Percentiles rank a stretch among this genome's conserved stretches.
phyloP scores from a whole-genome alignment of 2,113 vertebrate genomes.

The Suricata suricatta region DNA sequence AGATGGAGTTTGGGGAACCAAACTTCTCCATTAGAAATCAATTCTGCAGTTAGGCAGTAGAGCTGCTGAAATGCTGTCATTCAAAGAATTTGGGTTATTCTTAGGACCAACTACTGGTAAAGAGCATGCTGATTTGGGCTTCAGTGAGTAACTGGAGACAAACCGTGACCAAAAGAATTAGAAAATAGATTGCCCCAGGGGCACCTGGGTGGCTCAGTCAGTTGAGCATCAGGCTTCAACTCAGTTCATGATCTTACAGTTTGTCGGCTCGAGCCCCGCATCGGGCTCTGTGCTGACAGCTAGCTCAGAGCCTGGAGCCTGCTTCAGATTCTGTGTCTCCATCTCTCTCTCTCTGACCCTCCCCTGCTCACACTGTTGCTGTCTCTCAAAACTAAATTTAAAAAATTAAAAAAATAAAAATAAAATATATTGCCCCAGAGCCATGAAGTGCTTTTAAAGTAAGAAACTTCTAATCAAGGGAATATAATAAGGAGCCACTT shows the following conservation, averaged over 20 bases:
- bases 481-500: not conserved
- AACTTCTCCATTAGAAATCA: slow-evolving; percentile 56
- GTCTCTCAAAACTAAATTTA: too few relatives aligned
- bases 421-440: slow-evolving; percentile 6
- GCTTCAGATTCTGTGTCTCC: too few relatives aligned
- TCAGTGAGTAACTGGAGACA: slow-evolving; percentile 34
- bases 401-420: too few relatives aligned
- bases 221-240: too few relatives aligned
- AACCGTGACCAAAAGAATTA: slow-evolving; percentile 38
- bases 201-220: too few relatives aligned
- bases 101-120: not conserved
- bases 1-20: not conserved
- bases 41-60: slow-evolving; percentile 32
- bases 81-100: not conserved
- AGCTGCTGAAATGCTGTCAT: not conserved
- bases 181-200: not conserved
- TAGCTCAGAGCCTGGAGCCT: too few relatives aligned
- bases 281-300: too few relatives aligned
- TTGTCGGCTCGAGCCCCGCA: too few relatives aligned
- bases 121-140: slow-evolving; percentile 15
- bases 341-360: too few relatives aligned
- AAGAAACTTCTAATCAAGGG: slow-evolving; percentile 38
- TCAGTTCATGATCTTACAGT: too few relatives aligned
- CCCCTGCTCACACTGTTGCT: too few relatives aligned
- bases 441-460: slow-evolving; percentile 43